These are phyloP conservation scores for Hemibagrus wyckioides DNA, from an alignment of 2,113 vertebrate genomes.

Conservation along the genomic window DNA sequence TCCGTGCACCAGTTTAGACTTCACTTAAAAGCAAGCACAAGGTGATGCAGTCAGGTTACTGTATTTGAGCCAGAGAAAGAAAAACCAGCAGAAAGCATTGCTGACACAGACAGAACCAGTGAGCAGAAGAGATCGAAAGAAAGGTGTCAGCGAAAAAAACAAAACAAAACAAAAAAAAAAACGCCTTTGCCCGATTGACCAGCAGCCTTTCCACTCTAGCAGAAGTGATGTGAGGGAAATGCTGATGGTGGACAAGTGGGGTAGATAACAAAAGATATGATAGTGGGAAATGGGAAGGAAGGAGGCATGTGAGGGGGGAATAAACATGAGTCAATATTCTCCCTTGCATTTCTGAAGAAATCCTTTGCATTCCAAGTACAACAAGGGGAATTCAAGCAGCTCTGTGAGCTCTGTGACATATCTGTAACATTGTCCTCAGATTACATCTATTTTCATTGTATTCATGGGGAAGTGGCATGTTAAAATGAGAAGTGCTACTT, in stretches of 20 bases:
- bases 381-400: constrained; percentile 22
- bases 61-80: constrained; percentile 57
- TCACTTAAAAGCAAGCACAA: constrained; percentile 26
- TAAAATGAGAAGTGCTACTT: constrained; percentile 33
- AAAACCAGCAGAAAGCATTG: constrained; percentile 32
- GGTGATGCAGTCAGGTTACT: constrained; percentile 71
- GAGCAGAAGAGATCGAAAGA: constrained; percentile 37
- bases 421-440: background rate
- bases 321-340: constrained; percentile 18
- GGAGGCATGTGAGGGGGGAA: constrained; percentile 23
- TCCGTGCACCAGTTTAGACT: background rate
- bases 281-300: constrained; percentile 22
- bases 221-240: constrained; percentile 30
- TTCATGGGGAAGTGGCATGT: constrained; percentile 33
- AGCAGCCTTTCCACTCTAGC: background rate
- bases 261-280: constrained; percentile 2
- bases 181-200: background rate
- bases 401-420: background rate
- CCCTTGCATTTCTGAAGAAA: background rate
- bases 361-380: constrained; percentile 32
- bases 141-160: constrained; percentile 23
- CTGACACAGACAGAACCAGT: constrained; percentile 48
- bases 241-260: constrained; percentile 33
- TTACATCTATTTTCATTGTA: background rate
- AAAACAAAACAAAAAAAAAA: no score